phyloP scores from a whole-genome alignment of 2,888 invertebrate species.

The Calephelis perditalis region DNA sequence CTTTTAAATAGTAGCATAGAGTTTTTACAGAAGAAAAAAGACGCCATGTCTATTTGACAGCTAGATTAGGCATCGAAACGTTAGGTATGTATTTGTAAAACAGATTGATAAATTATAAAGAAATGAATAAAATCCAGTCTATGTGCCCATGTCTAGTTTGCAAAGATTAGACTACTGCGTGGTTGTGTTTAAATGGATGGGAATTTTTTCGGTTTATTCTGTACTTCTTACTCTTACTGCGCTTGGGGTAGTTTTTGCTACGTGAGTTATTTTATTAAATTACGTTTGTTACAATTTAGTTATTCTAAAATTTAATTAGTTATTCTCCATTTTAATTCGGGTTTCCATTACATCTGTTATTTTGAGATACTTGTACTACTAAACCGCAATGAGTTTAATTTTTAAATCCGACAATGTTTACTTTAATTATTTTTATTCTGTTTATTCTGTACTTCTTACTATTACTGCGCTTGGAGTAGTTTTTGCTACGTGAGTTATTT shows the following conservation, averaged over 20 bases:
- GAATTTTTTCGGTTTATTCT: slow-evolving; percentile 48
- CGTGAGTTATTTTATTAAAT: slow-evolving; percentile 42
- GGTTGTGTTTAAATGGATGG: slow-evolving; percentile 49
- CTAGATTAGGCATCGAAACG: slow-evolving; percentile 28
- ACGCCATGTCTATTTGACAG: slow-evolving; percentile 20
- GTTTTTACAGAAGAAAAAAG: slow-evolving; percentile 14
- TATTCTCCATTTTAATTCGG: too few relatives aligned
- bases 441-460: slow-evolving; percentile 49
- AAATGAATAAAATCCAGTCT: slow-evolving; percentile 26
- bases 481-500: slow-evolving; percentile 48
- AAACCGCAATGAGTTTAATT: too few relatives aligned
- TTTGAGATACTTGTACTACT: too few relatives aligned
- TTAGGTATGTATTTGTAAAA: slow-evolving; percentile 24
- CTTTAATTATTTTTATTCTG: slow-evolving; percentile 24
- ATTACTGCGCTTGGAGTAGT: slow-evolving; percentile 49
- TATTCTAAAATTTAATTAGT: too few relatives aligned
- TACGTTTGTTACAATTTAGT: too few relatives aligned
- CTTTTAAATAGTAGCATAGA: too few relatives aligned
- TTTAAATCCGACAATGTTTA: too few relatives aligned
- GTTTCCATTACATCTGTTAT: too few relatives aligned
- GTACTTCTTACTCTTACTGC: slow-evolving; percentile 48
- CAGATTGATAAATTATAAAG: slow-evolving; percentile 28
- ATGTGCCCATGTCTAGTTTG: slow-evolving; percentile 49
- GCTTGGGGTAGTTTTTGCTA: slow-evolving; percentile 45
- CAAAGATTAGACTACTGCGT: slow-evolving; percentile 44